Conservation (phyloP, 2,888 invertebrate genomes). For the Agonopterix subpropinquella region DNA sequence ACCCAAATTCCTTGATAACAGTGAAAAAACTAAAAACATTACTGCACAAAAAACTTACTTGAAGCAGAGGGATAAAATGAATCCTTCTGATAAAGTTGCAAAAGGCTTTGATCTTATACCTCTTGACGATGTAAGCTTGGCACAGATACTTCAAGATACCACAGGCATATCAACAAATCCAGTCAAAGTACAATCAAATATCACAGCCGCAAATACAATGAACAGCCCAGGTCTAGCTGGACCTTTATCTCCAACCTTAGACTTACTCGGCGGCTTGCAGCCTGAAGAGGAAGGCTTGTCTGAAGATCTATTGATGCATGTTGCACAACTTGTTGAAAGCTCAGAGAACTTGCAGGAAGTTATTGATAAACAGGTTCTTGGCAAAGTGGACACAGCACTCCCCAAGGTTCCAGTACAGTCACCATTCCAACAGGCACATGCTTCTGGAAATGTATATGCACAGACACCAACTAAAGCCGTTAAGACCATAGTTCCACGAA, state of each 20-base stretch:
- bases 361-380: constrained; percentile 79
- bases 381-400: constrained; percentile 54
- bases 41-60: constrained; percentile 33
- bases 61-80: constrained; percentile 37
- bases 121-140: constrained; percentile 65
- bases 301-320: constrained; percentile 83
- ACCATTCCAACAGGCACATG: constrained; percentile 25
- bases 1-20: constrained; percentile 16
- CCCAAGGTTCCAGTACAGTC: constrained; percentile 27
- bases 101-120: constrained; percentile 61
- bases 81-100: constrained; percentile 34
- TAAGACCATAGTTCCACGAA: constrained; percentile 43
- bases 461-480: constrained; percentile 42
- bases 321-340: constrained; percentile 83
- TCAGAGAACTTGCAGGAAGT: constrained; percentile 82
- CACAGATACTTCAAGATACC: constrained; percentile 66
- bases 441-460: constrained; percentile 31
- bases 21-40: constrained; percentile 30
- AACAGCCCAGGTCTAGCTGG: constrained; percentile 68
- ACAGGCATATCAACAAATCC: constrained; percentile 35
- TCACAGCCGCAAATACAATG: constrained; percentile 46
- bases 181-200: constrained; percentile 42
- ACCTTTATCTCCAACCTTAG: constrained; percentile 76
- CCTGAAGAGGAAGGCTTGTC: constrained; percentile 81
- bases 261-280: constrained; percentile 74